phyloP scores from a whole-genome alignment of 2,113 vertebrate species.

The Triplophysa siluroides region DNA sequence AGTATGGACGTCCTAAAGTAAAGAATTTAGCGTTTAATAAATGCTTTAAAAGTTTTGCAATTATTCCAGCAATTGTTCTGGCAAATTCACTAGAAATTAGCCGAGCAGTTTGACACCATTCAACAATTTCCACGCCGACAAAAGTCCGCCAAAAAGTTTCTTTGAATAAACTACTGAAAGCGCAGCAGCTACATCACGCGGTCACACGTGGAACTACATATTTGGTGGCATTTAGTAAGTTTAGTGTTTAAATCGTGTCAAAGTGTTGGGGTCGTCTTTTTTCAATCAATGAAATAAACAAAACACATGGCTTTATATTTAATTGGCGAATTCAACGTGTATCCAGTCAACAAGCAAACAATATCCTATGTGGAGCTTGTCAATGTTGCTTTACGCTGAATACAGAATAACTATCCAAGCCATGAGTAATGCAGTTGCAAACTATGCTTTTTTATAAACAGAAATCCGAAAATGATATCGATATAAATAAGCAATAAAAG shows the following conservation, averaged over 20 bases:
- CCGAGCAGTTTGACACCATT: neutral
- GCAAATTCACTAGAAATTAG: neutral
- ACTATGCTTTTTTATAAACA: neutral
- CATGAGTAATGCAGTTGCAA: neutral
- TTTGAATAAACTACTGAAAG: neutral
- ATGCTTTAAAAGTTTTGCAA: neutral
- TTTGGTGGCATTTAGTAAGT: neutral
- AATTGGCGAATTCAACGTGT: neutral
- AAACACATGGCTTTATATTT: neutral
- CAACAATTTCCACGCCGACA: neutral
- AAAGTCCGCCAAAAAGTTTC: neutral
- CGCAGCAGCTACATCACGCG: conserved; percentile 38
- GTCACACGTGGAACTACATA: neutral
- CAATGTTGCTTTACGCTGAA: neutral
- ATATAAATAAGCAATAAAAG: neutral
- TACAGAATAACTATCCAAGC: neutral
- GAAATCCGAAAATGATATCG: neutral
- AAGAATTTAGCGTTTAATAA: neutral
- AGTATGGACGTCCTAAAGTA: neutral
- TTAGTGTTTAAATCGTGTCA: no score
- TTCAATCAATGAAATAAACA: neutral
- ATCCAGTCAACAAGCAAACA: conserved; percentile 5
- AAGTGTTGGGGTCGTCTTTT: neutral
- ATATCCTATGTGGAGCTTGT: neutral
- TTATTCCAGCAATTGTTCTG: neutral